Conservation (phyloP, 2,888 invertebrate species). For the Tryphoninae sp. region DNA sequence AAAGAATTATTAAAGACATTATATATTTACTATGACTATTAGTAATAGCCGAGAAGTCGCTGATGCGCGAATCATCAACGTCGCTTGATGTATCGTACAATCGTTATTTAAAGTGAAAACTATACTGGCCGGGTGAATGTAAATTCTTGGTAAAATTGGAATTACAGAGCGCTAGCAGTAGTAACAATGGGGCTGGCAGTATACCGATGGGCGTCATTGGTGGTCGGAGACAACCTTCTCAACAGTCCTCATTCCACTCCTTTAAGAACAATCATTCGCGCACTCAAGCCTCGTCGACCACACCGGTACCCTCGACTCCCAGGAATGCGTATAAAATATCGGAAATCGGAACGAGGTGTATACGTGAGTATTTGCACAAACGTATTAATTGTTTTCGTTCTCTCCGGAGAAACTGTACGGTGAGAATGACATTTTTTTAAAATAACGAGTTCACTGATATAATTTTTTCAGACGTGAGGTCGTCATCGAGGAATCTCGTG, state of each 20-base stretch:
- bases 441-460: too few species aligned
- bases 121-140: background rate
- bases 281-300: conserved; percentile 69
- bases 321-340: conserved; percentile 72
- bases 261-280: conserved; percentile 77
- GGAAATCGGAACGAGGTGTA: conserved; percentile 72
- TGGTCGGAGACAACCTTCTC: conserved; percentile 77
- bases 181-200: conserved; percentile 73
- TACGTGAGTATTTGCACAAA: conserved; percentile 72
- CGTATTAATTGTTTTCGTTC: too few species aligned
- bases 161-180: conserved; percentile 75
- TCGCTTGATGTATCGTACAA: too few species aligned
- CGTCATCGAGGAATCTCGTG: conserved; percentile 81
- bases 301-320: conserved; percentile 56
- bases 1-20: too few species aligned
- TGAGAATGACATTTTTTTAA: background rate
- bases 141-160: background rate
- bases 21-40: too few species aligned
- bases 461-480: conserved; percentile 79
- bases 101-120: too few species aligned
- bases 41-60: too few species aligned
- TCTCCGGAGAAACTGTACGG: background rate
- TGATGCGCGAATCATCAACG: too few species aligned
- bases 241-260: conserved; percentile 80
- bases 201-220: conserved; percentile 71